Conservation (phyloP, 2,113 vertebrate species). For the Scatophagus argus region DNA sequence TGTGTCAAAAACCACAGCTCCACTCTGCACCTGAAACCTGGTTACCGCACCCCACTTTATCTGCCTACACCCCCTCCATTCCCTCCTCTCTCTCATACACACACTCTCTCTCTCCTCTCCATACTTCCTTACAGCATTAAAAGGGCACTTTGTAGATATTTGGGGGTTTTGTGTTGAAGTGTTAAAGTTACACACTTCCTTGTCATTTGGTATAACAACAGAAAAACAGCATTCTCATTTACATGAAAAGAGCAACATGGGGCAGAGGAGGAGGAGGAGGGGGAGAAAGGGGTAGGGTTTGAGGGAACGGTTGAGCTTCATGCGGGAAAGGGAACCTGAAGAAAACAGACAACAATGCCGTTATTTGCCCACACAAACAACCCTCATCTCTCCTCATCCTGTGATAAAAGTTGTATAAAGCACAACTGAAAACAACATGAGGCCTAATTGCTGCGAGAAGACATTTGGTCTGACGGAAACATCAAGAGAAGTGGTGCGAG, state of each 20-base stretch:
- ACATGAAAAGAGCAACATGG: slow-evolving; percentile 85
- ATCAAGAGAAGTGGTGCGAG: not conserved
- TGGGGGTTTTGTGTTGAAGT: slow-evolving; percentile 82
- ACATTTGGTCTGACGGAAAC: slow-evolving; percentile 24
- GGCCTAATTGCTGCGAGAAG: slow-evolving; percentile 24
- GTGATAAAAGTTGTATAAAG: slow-evolving; percentile 77
- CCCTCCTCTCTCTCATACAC: slow-evolving; percentile 4
- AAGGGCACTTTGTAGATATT: slow-evolving; percentile 84
- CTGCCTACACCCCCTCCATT: not conserved
- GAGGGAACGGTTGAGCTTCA: slow-evolving; percentile 56
- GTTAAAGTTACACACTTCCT: slow-evolving; percentile 87
- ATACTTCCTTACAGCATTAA: slow-evolving; percentile 78
- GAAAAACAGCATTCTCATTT: slow-evolving; percentile 84
- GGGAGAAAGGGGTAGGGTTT: slow-evolving; percentile 25
- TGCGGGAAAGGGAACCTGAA: slow-evolving; percentile 80
- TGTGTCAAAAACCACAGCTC: slow-evolving; percentile 66
- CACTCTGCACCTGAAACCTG: slow-evolving; percentile 53
- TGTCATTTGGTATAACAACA: slow-evolving; percentile 88
- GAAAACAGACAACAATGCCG: slow-evolving; percentile 82
- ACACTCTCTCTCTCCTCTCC: slow-evolving; percentile 48
- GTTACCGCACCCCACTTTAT: slow-evolving; percentile 34
- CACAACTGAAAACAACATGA: slow-evolving; percentile 38
- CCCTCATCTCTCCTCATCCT: slow-evolving; percentile 72
- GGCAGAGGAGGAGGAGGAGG: slow-evolving; percentile 43
- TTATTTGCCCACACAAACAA: slow-evolving; percentile 78